Evolutionary conservation across 64 coral and sea anemone species (phyloP).

Genomic region (Acropora yongei): DNA sequence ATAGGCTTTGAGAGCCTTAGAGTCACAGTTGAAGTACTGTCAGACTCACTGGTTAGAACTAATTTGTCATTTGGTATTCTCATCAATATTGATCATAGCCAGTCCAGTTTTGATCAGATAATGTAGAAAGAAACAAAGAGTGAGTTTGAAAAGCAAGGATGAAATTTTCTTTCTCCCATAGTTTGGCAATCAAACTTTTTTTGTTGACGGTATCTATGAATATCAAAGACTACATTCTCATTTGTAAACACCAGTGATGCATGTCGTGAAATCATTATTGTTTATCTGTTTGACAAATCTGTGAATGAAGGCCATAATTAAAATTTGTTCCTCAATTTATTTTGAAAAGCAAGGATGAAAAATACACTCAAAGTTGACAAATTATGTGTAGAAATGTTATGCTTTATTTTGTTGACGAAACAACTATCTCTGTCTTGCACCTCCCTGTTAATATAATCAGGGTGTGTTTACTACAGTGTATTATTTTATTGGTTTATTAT

Average conservation of each 20-base stretch:
- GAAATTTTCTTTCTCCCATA: background rate
- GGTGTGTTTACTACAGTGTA: background rate
- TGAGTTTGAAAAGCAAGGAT: too few species aligned
- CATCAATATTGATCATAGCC: slow-evolving; percentile 28
- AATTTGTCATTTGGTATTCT: slow-evolving; percentile 41
- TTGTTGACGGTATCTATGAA: background rate
- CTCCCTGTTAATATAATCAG: background rate
- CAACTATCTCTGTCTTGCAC: background rate
- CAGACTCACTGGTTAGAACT: slow-evolving; percentile 38
- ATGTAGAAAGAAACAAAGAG: background rate
- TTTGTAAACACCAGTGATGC: background rate
- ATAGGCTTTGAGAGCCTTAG: background rate
- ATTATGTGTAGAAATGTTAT: background rate
- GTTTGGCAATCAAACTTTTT: background rate
- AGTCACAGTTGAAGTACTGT: slow-evolving; percentile 29
- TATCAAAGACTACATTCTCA: background rate
- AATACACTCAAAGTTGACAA: background rate
- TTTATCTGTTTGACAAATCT: slow-evolving; percentile 22
- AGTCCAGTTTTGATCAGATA: slow-evolving; percentile 8
- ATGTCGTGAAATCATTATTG: slow-evolving; percentile 5
- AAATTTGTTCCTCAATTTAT: slow-evolving; percentile 7
- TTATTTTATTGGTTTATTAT: background rate
- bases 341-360: background rate
- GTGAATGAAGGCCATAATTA: background rate
- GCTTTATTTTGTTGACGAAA: background rate